These are phyloP conservation scores for Madoqua kirkii DNA, from an alignment of 2,113 vertebrate genomes.

Conservation along the genomic window DNA sequence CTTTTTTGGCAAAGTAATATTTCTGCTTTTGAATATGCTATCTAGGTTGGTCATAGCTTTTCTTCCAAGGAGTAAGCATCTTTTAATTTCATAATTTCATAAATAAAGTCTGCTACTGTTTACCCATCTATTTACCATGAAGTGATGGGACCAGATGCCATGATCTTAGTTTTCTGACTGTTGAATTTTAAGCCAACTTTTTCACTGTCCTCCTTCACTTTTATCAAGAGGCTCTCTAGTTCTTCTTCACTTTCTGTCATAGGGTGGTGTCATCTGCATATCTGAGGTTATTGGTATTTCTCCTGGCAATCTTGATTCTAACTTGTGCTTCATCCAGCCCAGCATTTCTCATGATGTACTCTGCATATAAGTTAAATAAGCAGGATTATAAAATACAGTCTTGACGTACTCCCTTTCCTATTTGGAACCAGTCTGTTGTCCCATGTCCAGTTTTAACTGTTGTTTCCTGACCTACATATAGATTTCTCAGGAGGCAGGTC, in stretches of 20 bases:
- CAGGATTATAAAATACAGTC: background rate
- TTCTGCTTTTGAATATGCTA: background rate
- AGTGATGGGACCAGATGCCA: background rate
- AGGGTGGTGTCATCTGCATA: background rate
- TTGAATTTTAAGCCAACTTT: background rate
- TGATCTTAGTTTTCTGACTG: background rate
- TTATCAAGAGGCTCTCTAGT: background rate
- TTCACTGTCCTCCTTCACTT: background rate
- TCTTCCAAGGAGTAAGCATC: background rate
- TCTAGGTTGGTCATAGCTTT: background rate
- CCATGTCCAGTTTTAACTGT: background rate
- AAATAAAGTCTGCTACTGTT: background rate
- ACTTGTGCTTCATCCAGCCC: background rate
- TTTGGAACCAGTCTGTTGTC: background rate
- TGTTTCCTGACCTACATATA: background rate
- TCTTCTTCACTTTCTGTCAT: background rate
- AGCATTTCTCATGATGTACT: background rate
- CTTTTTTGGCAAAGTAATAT: background rate
- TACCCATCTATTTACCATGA: background rate
- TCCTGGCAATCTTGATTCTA: background rate
- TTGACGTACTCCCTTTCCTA: background rate
- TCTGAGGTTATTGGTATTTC: background rate
- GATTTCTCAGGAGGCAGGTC: background rate
- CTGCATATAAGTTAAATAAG: background rate
- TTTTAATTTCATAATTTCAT: background rate